Evolutionary conservation across 2,113 vertebrate species (phyloP).

Genomic region (Salvelinus alpinus): DNA sequence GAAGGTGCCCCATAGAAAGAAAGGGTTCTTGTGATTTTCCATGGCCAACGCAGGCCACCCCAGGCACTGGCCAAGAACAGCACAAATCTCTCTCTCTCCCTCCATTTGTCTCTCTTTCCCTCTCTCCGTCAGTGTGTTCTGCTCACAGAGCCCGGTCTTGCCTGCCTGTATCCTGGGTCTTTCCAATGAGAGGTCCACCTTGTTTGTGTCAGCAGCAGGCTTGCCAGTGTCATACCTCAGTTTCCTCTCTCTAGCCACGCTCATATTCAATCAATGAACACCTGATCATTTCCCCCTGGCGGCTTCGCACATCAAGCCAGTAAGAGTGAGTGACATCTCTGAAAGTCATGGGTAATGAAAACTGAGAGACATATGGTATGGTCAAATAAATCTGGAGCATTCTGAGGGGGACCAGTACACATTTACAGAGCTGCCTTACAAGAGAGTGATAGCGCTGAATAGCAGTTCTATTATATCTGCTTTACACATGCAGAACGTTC

Average conservation of each 20-base stretch:
- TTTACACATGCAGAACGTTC: too few species aligned
- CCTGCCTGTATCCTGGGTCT: conserved; percentile 20
- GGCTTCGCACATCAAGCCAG: background rate
- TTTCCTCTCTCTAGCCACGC: conserved; percentile 42
- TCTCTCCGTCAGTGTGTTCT: conserved; percentile 11
- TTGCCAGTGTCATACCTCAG: conserved; percentile 38
- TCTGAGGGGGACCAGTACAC: background rate
- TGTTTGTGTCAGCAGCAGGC: conserved; percentile 47
- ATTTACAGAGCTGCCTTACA: too few species aligned
- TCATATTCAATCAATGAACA: conserved; percentile 46
- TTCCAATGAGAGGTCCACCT: conserved; percentile 39
- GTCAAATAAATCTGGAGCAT: background rate
- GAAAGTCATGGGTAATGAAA: background rate
- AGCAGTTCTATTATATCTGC: too few species aligned
- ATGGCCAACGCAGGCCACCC: conserved; percentile 33
- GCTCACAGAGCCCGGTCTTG: conserved; percentile 32
- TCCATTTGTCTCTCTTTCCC: conserved; percentile 1
- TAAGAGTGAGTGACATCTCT: background rate
- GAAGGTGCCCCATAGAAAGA: conserved; percentile 35
- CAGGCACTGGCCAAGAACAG: conserved; percentile 54
- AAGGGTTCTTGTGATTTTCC: conserved; percentile 52
- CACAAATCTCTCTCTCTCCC: conserved; percentile 31
- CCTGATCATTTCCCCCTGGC: conserved; percentile 39
- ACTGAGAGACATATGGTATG: background rate
- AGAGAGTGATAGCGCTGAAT: too few species aligned